Evolutionary conservation across 1,140 invertebrate genomes (phyloP), one percentile per base, ranked within the genome.

Genomic region (Drosophila yakuba): DNA sequence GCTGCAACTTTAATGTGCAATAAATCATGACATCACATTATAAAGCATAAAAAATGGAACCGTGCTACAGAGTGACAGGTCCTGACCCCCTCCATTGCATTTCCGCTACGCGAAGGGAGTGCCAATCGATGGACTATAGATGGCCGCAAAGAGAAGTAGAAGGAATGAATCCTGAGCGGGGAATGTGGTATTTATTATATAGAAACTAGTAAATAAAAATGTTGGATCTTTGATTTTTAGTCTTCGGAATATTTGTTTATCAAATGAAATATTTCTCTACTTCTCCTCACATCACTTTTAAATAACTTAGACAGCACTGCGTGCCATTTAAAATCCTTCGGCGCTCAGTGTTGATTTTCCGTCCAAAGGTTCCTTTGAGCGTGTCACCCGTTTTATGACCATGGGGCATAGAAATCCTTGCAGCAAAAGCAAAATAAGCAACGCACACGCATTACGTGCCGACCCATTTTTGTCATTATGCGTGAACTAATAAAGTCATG

Each of bases 401-500:
- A 52, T 54, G 51, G 68, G 81, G 63, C 81, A 85, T 64, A 68
- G 68, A 85, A 84, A 85, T 80, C 80, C 77, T 64, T 80, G 80
- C 80, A 77, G 67, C 77, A 63, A 72, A 68, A 78, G 83, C 71
- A 78, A 79, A 82, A 83, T 76, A 79, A 82, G 74, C 75, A 88
- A 76, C 61, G 82, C 78, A 67, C 83, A 86, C 74, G 79, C 82
- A 88, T 75, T 88, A 86, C 82, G 82, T 86, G 82, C 78, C 82
- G 74, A 88, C 78, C 79, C 74, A 78, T 88, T 79, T 86, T 78
- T 79, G 83, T 82, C 82, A 86, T 86, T 86, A 86, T 86, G 82
- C 82, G 82, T 86, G 78, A 86, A 86, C 82, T 86, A 86, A 86
- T 88, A 86, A 88, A 86, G 74, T 77, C 73, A 58, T 66, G 54